A percentile compares a stretch with the other conserved stretches of the same genome.
phyloP scores from a whole-genome alignment of 2,113 vertebrate genomes.

The Lethenteron camtschaticum region DNA sequence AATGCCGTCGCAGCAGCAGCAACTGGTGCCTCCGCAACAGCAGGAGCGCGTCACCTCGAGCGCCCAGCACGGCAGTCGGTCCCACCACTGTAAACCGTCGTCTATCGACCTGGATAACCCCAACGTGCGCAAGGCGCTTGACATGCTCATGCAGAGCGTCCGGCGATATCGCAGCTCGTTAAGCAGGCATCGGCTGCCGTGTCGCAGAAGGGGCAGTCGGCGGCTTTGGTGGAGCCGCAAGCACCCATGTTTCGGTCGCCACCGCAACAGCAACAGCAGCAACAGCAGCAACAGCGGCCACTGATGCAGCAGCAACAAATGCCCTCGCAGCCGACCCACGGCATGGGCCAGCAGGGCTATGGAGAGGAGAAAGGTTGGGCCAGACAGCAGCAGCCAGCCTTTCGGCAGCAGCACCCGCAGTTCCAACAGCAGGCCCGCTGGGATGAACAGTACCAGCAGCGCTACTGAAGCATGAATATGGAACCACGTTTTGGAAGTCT shows the following conservation, averaged over 20 bases:
- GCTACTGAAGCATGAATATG: too few relatives aligned
- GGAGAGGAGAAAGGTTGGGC: too few relatives aligned
- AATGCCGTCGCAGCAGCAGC: neutral
- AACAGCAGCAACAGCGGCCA: neutral
- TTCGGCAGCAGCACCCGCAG: too few relatives aligned
- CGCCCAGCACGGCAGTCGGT: neutral
- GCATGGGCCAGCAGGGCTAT: too few relatives aligned
- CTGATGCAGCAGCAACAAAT: neutral
- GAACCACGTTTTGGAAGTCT: too few relatives aligned
- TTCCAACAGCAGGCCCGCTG: too few relatives aligned
- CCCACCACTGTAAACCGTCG: too few relatives aligned
- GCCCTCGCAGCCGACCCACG: too few relatives aligned
- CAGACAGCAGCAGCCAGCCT: too few relatives aligned
- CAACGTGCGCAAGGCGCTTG: conserved; percentile 86
- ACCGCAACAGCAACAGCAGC: neutral
- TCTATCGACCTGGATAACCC: conserved; percentile 89
- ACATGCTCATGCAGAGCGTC: conserved; percentile 88
- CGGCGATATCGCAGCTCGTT: conserved; percentile 65
- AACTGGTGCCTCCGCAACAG: neutral
- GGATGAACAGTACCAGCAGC: too few relatives aligned
- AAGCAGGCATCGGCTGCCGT: conserved; percentile 15
- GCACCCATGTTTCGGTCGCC: neutral
- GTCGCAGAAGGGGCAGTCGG: conserved; percentile 19
- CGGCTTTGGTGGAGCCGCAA: conserved; percentile 21
- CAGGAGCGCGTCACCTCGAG: neutral